A percentile compares a stretch with the other conserved stretches of the same genome.
phyloP scores from a whole-genome alignment of 2,797 vertebrate genomes.

The Channallabes apus region DNA sequence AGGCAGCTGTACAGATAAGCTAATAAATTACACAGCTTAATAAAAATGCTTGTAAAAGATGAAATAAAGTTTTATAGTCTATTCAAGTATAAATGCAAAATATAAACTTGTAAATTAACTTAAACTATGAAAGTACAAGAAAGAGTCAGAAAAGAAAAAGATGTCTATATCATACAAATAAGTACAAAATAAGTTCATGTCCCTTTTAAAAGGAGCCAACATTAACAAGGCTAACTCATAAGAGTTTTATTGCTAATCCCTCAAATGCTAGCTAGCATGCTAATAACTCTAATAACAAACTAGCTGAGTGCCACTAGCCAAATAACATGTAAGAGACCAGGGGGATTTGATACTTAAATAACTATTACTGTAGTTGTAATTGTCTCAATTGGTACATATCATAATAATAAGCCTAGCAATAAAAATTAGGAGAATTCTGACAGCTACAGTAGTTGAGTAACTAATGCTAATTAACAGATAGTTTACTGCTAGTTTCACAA shows the following conservation, averaged over 20 bases:
- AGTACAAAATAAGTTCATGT: neutral
- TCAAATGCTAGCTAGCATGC: neutral
- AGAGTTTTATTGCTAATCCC: neutral
- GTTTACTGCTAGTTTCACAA: neutral
- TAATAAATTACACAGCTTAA: neutral
- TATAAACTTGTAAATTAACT: neutral
- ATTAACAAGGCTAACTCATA: neutral
- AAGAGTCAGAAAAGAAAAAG: neutral
- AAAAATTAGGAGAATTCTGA: neutral
- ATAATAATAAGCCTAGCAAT: neutral
- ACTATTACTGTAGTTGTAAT: neutral
- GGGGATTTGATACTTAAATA: neutral
- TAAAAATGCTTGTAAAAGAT: neutral
- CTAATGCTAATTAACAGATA: neutral
- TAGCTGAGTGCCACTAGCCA: neutral
- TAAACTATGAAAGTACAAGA: neutral
- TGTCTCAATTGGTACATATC: neutral
- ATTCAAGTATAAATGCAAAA: neutral
- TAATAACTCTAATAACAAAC: neutral
- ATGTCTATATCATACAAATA: neutral
- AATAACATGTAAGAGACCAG: neutral
- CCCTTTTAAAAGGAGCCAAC: neutral
- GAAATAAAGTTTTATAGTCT: neutral
- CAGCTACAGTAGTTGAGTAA: neutral
- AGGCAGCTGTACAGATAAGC: neutral